Evolutionary conservation across 2,888 invertebrate species (phyloP).

Genomic region (Ischnus inquisitorius): DNA sequence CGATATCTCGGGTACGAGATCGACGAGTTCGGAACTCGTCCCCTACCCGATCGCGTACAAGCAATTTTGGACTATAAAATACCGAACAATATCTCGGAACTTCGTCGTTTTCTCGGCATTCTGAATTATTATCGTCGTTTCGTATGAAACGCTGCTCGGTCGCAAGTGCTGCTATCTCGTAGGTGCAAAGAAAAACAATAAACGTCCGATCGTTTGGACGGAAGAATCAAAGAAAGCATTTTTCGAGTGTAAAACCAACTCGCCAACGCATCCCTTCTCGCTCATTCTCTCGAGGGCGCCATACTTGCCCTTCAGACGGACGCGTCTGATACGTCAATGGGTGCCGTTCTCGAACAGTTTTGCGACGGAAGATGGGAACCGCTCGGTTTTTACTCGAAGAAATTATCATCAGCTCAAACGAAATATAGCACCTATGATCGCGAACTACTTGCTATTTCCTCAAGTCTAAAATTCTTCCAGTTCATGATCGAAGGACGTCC

Average conservation of each 20-base stretch:
- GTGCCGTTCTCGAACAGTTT: constrained; percentile 30
- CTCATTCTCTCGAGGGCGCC: constrained; percentile 17
- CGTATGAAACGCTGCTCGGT: constrained; percentile 1
- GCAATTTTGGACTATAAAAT: constrained; percentile 24
- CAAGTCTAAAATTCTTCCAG: constrained; percentile 43
- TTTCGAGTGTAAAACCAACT: constrained; percentile 18
- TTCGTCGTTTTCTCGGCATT: constrained; percentile 45
- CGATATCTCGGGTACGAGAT: constrained; percentile 47
- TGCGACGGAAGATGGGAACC: constrained; percentile 13
- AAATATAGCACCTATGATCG: constrained; percentile 56
- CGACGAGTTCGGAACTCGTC: constrained; percentile 35
- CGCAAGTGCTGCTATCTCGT: not conserved
- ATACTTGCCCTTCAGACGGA: constrained; percentile 9
- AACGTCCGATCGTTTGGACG: constrained; percentile 13
- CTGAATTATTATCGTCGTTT: constrained; percentile 37
- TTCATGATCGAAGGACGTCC: constrained; percentile 44
- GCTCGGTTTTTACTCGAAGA: constrained; percentile 34
- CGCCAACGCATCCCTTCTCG: constrained; percentile 4
- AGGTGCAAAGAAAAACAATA: constrained; percentile 18
- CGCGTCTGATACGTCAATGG: constrained; percentile 30
- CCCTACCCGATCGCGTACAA: constrained; percentile 58
- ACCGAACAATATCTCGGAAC: constrained; percentile 15
- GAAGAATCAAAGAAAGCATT: constrained; percentile 15
- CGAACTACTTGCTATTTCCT: constrained; percentile 31
- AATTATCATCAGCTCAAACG: constrained; percentile 55